Conservation (phyloP, 1,140 invertebrate species). For the Atta texana region DNA sequence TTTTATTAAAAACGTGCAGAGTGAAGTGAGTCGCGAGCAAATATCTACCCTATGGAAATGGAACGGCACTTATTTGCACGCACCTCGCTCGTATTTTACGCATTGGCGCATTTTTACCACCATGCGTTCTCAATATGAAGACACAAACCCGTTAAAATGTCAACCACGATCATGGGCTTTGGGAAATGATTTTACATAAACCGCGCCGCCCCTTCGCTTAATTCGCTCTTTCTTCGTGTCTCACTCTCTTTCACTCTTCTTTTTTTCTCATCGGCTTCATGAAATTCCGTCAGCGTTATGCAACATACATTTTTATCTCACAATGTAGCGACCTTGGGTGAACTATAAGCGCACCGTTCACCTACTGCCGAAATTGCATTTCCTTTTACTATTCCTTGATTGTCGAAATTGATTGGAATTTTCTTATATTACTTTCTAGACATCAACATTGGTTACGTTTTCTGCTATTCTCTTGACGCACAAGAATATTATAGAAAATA, state of each 20-base stretch:
- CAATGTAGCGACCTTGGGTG: constrained; percentile 78
- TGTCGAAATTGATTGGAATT: too few relatives aligned
- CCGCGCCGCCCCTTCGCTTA: background rate
- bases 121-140: constrained; percentile 11
- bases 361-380: constrained; percentile 76
- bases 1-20: constrained; percentile 23
- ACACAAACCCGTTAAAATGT: constrained; percentile 44
- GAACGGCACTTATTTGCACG: constrained; percentile 7
- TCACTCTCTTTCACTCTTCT: background rate
- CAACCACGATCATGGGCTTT: constrained; percentile 29
- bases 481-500: background rate
- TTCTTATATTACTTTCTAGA: too few relatives aligned
- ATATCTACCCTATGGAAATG: constrained; percentile 42
- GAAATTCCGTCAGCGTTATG: constrained; percentile 54
- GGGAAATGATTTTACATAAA: constrained; percentile 56
- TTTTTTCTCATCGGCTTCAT: constrained; percentile 40
- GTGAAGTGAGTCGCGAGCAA: background rate
- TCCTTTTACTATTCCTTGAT: constrained; percentile 4
- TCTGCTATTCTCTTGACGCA: background rate
- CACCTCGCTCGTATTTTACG: constrained; percentile 16
- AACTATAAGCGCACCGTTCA: constrained; percentile 77
- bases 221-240: background rate
- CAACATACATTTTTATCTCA: constrained; percentile 74
- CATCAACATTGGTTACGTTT: too few relatives aligned
- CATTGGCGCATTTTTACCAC: background rate